Conservation (phyloP, 2,888 invertebrate genomes). For the Cephus pulcher region DNA sequence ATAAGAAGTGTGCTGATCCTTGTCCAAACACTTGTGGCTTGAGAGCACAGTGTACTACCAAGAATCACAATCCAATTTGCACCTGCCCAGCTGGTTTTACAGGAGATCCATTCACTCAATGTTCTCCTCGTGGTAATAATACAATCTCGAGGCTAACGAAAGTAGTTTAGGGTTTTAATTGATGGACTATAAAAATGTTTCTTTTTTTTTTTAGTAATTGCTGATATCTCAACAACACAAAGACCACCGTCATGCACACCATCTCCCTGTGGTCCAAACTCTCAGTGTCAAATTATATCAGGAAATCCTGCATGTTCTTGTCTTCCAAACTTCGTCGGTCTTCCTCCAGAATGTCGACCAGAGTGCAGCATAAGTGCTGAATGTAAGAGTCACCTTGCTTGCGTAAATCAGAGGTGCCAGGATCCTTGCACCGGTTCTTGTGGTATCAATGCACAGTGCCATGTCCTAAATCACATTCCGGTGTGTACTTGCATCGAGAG, state of each 20-base stretch:
- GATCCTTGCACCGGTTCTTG: constrained; percentile 89
- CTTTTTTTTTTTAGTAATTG: constrained; percentile 42
- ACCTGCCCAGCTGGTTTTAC: constrained; percentile 86
- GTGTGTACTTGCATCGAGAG: constrained; percentile 82
- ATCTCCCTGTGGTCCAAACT: constrained; percentile 87
- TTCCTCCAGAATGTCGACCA: constrained; percentile 82
- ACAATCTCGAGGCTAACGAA: not conserved
- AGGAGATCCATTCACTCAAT: constrained; percentile 88
- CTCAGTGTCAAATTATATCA: constrained; percentile 80
- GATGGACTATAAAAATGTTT: not conserved
- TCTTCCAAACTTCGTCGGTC: constrained; percentile 81
- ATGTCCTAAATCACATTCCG: constrained; percentile 84
- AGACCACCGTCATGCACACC: constrained; percentile 82
- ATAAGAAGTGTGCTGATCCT: constrained; percentile 88
- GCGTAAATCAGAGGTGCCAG: constrained; percentile 82
- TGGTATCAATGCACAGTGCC: constrained; percentile 82
- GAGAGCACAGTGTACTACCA: constrained; percentile 83
- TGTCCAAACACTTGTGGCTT: constrained; percentile 90
- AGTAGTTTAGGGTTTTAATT: not conserved
- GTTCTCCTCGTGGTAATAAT: constrained; percentile 75
- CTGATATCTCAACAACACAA: constrained; percentile 68
- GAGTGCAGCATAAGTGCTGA: constrained; percentile 85
- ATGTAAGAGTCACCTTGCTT: constrained; percentile 81
- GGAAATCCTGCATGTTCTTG: constrained; percentile 85
- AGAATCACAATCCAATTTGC: constrained; percentile 89